These are phyloP conservation scores for Lycocerus yunnanus DNA, from an alignment of 2,888 invertebrate genomes.

Conservation along the genomic window DNA sequence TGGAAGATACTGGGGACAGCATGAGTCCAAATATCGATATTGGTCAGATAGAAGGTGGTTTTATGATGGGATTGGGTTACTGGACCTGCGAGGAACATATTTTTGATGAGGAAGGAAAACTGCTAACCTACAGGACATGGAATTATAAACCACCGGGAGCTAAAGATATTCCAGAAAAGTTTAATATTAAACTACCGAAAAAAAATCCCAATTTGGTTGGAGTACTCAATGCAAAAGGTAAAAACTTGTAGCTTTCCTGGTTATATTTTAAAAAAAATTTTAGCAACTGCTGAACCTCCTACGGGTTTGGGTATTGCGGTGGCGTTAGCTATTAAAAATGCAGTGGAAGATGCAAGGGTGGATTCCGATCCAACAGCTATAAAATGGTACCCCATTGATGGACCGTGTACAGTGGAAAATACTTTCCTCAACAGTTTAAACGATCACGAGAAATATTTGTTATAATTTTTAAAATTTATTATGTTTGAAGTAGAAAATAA, in stretches of 20 bases:
- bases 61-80: constrained; percentile 65
- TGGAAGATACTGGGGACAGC: constrained; percentile 64
- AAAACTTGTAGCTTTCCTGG: background rate
- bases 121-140: constrained; percentile 81
- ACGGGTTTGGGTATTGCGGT: constrained; percentile 60
- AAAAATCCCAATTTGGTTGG: constrained; percentile 69
- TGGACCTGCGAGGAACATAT: constrained; percentile 76
- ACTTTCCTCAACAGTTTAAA: background rate
- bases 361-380: constrained; percentile 36
- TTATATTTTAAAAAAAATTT: constrained; percentile 30
- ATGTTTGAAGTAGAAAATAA: no score
- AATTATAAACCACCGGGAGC: constrained; percentile 77
- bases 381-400: constrained; percentile 38
- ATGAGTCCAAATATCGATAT: constrained; percentile 30
- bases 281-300: constrained; percentile 69
- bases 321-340: constrained; percentile 46
- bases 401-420: background rate
- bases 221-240: constrained; percentile 76
- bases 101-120: constrained; percentile 64
- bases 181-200: constrained; percentile 70
- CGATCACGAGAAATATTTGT: constrained; percentile 29
- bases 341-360: constrained; percentile 39
- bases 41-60: constrained; percentile 78
- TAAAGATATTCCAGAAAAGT: constrained; percentile 78
- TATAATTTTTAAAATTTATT: background rate